phyloP scores from a whole-genome alignment of 2,888 invertebrate species.

The Spodoptera exigua region DNA sequence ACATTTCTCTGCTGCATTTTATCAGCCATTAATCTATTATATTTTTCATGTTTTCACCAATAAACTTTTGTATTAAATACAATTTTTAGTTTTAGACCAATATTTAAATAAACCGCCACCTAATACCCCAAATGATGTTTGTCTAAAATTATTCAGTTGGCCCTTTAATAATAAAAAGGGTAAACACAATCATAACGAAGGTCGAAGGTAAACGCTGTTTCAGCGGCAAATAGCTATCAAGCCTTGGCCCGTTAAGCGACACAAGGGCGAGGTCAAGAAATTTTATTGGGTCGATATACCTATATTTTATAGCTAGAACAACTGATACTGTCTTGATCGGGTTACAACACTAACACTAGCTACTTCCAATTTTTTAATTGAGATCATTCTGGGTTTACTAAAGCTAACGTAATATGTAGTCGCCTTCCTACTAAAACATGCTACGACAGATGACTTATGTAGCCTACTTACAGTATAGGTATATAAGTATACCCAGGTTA shows the following conservation, averaged over 20 bases:
- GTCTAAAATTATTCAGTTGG: constrained; percentile 57
- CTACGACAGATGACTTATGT: too few species aligned
- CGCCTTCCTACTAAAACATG: too few species aligned
- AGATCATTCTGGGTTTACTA: too few species aligned
- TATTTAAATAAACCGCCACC: constrained; percentile 87
- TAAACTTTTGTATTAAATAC: constrained; percentile 90
- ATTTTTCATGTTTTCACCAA: constrained; percentile 90
- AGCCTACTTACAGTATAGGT: too few species aligned
- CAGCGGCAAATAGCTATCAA: not conserved
- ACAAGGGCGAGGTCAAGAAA: not conserved
- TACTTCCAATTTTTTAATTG: too few species aligned
- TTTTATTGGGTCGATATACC: not conserved
- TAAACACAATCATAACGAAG: not conserved
- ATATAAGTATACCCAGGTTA: too few species aligned
- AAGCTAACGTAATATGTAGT: too few species aligned
- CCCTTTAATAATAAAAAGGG: constrained; percentile 30
- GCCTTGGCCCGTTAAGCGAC: not conserved
- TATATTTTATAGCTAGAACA: too few species aligned
- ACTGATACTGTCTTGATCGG: too few species aligned
- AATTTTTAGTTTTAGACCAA: constrained; percentile 89
- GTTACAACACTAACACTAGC: too few species aligned
- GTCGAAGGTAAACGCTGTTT: not conserved
- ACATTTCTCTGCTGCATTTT: constrained; percentile 89
- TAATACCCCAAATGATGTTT: constrained; percentile 85
- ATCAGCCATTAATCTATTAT: constrained; percentile 90